Evolutionary conservation across 2,888 invertebrate genomes (phyloP).

Genomic region (Melinaea marsaeus): DNA sequence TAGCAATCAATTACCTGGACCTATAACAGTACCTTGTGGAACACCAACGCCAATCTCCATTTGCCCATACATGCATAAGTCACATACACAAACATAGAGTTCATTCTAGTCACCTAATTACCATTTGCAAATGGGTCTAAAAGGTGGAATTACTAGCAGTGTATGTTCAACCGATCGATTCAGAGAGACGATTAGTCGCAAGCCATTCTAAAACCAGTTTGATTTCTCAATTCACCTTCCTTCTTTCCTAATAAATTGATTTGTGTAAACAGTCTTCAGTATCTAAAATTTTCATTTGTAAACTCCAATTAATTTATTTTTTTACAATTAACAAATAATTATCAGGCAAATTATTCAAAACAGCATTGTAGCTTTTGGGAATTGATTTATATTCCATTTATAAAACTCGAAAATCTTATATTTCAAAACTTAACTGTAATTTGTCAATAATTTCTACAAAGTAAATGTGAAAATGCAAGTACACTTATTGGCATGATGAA

Average conservation of each 20-base stretch:
- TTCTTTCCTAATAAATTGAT: constrained; percentile 36
- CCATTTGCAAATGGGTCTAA: constrained; percentile 54
- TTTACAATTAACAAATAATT: too few species aligned
- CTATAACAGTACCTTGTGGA: too few species aligned
- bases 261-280: constrained; percentile 28
- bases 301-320: too few species aligned
- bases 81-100: constrained; percentile 11
- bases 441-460: background rate
- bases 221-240: constrained; percentile 38
- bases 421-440: too few species aligned
- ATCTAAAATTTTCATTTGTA: background rate
- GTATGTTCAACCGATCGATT: too few species aligned
- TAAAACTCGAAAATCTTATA: too few species aligned
- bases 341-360: too few species aligned
- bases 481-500: constrained; percentile 33
- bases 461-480: constrained; percentile 7
- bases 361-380: too few species aligned
- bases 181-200: constrained; percentile 27
- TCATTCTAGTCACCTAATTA: constrained; percentile 49
- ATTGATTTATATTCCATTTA: too few species aligned
- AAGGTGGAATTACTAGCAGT: too few species aligned
- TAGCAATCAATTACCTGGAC: background rate
- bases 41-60: background rate
- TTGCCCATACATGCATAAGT: constrained; percentile 11
- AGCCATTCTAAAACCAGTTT: constrained; percentile 57